Percentiles rank a stretch among this genome's conserved stretches.
These are phyloP conservation scores for Aporophyla nigra DNA, from an alignment of 2,888 invertebrate genomes.

Conservation along the genomic window DNA sequence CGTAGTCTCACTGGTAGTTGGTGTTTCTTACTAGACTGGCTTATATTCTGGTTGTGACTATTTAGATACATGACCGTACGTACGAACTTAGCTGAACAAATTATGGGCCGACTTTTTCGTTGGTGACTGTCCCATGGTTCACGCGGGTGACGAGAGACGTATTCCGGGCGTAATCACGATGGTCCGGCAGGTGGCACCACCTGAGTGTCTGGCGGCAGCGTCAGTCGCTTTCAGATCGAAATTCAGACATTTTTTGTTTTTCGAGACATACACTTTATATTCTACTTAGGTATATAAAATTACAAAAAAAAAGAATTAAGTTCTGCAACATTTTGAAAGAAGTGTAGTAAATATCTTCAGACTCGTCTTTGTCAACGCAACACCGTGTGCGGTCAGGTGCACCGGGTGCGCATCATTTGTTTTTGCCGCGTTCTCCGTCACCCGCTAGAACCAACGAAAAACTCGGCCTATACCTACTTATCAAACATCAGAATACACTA, in stretches of 20 bases:
- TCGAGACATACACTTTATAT: neutral
- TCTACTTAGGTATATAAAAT: neutral
- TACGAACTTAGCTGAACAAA: neutral
- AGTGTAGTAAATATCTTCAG: neutral
- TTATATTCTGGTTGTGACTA: neutral
- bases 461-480: neutral
- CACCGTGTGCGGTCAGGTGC: neutral
- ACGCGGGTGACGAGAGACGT: neutral
- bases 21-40: slow-evolving; percentile 15
- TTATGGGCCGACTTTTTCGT: neutral
- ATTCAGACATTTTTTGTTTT: too few species aligned
- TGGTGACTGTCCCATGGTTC: neutral
- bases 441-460: neutral
- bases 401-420: neutral
- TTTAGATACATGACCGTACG: neutral
- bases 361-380: neutral
- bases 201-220: neutral
- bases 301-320: neutral
- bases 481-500: neutral
- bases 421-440: neutral
- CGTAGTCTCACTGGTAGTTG: neutral
- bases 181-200: neutral
- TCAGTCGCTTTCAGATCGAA: neutral
- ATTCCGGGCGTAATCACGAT: neutral
- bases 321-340: neutral